Conservation (phyloP, 2,113 vertebrate genomes). For the Gadus macrocephalus region DNA sequence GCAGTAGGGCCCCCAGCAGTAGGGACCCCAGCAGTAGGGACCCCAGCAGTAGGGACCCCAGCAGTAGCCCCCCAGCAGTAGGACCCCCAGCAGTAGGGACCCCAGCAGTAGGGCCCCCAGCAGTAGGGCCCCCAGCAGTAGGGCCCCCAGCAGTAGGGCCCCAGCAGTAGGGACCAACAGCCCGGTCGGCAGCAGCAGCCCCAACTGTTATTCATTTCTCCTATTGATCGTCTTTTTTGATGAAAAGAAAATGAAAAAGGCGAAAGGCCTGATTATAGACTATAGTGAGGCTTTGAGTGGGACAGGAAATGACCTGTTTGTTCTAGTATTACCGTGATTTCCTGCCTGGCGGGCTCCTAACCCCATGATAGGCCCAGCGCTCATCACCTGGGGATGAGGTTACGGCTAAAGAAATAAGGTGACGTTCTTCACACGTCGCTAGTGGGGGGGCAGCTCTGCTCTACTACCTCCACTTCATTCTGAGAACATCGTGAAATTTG, state of each 20-base stretch:
- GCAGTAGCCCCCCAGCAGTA: too few relatives aligned
- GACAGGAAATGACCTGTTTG: constrained; percentile 65
- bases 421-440: constrained; percentile 11
- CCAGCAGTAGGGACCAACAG: background rate
- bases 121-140: too few relatives aligned
- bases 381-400: constrained; percentile 39
- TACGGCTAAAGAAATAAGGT: constrained; percentile 41
- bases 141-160: too few relatives aligned
- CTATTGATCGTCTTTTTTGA: constrained; percentile 47
- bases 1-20: too few relatives aligned
- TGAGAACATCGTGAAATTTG: too few relatives aligned
- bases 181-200: background rate
- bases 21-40: too few relatives aligned
- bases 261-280: constrained; percentile 30
- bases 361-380: constrained; percentile 47
- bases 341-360: constrained; percentile 42
- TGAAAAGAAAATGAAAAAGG: constrained; percentile 62
- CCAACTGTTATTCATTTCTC: constrained; percentile 42
- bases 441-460: too few relatives aligned
- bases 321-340: constrained; percentile 54
- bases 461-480: too few relatives aligned
- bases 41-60: too few relatives aligned
- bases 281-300: constrained; percentile 46
- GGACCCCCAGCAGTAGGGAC: too few relatives aligned
- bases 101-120: too few relatives aligned